These are phyloP conservation scores for Stenopsyche tienmushanensis DNA, from an alignment of 1,140 invertebrate genomes.

Conservation along the genomic window DNA sequence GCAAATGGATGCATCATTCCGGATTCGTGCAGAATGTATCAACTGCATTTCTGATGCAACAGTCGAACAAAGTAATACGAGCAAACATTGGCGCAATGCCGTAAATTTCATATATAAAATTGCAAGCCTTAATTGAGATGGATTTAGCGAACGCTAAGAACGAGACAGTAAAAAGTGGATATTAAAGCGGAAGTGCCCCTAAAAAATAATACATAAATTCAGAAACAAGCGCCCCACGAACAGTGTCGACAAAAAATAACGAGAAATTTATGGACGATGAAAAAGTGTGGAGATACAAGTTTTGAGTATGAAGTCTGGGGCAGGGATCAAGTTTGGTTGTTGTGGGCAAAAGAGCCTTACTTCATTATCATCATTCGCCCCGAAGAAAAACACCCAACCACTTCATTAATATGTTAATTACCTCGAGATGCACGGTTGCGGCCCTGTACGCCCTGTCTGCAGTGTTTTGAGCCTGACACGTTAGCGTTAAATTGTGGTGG, in stretches of 20 bases:
- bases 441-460: constrained; percentile 68
- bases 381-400: too few relatives aligned
- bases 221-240: neutral
- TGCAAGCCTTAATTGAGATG: neutral
- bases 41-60: neutral
- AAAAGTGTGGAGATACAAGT: neutral
- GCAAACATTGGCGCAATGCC: neutral
- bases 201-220: neutral
- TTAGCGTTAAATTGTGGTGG: constrained; percentile 77
- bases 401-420: too few relatives aligned
- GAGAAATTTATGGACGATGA: neutral
- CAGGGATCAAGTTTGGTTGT: neutral
- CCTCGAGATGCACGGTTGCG: constrained; percentile 65
- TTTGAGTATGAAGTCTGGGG: neutral
- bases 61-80: neutral
- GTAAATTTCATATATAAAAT: neutral
- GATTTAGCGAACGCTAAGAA: neutral
- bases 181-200: neutral
- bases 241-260: neutral
- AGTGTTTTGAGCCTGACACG: constrained; percentile 75
- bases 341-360: too few relatives aligned
- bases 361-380: too few relatives aligned
- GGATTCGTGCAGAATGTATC: too few relatives aligned
- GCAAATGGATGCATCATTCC: too few relatives aligned
- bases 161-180: neutral